Conservation (phyloP, 1,140 invertebrate species). For the Carcinoscorpius rotundicauda region DNA sequence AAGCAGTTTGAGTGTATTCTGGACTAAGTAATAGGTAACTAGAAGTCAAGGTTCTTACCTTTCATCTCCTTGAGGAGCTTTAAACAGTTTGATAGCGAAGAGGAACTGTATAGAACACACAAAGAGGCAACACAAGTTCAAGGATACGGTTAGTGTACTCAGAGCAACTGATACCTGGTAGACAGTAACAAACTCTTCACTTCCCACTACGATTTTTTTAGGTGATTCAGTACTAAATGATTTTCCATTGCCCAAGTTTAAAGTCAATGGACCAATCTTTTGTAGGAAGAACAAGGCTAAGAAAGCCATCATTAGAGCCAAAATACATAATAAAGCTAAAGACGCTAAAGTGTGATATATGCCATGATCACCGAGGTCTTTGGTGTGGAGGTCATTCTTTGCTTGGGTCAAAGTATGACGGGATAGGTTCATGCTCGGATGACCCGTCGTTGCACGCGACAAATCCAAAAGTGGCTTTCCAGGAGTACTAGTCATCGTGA, state of each 20-base stretch:
- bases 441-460: background rate
- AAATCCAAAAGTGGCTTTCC: slow-evolving; percentile 17
- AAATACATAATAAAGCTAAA: slow-evolving; percentile 66
- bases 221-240: background rate
- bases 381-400: too few relatives aligned
- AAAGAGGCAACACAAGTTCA: slow-evolving; percentile 78
- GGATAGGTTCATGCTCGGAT: too few relatives aligned
- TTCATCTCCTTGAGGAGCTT: slow-evolving; percentile 50
- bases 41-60: slow-evolving; percentile 32
- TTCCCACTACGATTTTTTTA: slow-evolving; percentile 39
- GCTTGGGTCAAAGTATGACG: too few relatives aligned
- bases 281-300: slow-evolving; percentile 70
- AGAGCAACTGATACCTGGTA: slow-evolving; percentile 81
- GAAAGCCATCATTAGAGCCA: slow-evolving; percentile 65
- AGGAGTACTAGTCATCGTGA: slow-evolving; percentile 16
- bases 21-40: background rate
- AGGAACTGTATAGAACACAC: slow-evolving; percentile 89
- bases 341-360: slow-evolving; percentile 57
- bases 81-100: slow-evolving; percentile 78
- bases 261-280: slow-evolving; percentile 47
- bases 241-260: background rate
- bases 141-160: slow-evolving; percentile 68
- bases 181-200: slow-evolving; percentile 69
- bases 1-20: background rate
- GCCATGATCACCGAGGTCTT: slow-evolving; percentile 1